Conservation (phyloP, 2,888 invertebrate genomes). For the Drosophila peninsularis region DNA sequence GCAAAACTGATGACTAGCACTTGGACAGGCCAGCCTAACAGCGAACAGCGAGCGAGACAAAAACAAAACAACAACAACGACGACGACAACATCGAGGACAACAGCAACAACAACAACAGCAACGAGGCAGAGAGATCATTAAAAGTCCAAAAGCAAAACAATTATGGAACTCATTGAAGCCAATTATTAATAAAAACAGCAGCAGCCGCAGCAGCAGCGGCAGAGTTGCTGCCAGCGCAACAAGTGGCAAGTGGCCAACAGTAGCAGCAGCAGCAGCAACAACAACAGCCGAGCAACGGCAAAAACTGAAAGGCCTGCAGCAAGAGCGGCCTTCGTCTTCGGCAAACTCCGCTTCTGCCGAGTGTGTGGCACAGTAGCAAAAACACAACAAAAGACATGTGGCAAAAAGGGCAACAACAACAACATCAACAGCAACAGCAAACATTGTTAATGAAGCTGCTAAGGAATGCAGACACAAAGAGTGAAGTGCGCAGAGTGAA, state of each 20-base stretch:
- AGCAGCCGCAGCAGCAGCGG: conserved; percentile 24
- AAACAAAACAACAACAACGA: conserved; percentile 25
- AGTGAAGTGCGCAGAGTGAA: conserved; percentile 34
- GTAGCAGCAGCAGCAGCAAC: conserved; percentile 18
- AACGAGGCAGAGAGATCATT: conserved; percentile 72
- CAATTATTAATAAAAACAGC: conserved; percentile 81
- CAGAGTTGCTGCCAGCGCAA: conserved; percentile 44
- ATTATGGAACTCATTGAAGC: conserved; percentile 84
- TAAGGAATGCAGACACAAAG: conserved; percentile 66
- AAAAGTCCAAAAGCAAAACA: conserved; percentile 81
- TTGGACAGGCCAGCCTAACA: conserved; percentile 30
- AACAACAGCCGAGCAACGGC: conserved; percentile 25
- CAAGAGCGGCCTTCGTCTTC: conserved; percentile 50
- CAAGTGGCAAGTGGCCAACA: conserved; percentile 68
- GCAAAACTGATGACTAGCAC: conserved; percentile 56
- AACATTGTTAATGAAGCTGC: conserved; percentile 79
- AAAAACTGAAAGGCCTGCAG: conserved; percentile 63
- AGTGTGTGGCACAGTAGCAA: conserved; percentile 75
- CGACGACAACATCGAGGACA: conserved; percentile 7
- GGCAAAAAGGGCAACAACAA: conserved; percentile 70
- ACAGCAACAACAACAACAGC: conserved; percentile 30
- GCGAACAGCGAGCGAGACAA: conserved; percentile 26
- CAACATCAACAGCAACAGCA: conserved; percentile 46
- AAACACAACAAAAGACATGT: conserved; percentile 67
- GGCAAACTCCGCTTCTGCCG: conserved; percentile 28